Base-by-base conservation (phyloP, 2,113 vertebrate species). In the Vombatus ursinus region DNA sequence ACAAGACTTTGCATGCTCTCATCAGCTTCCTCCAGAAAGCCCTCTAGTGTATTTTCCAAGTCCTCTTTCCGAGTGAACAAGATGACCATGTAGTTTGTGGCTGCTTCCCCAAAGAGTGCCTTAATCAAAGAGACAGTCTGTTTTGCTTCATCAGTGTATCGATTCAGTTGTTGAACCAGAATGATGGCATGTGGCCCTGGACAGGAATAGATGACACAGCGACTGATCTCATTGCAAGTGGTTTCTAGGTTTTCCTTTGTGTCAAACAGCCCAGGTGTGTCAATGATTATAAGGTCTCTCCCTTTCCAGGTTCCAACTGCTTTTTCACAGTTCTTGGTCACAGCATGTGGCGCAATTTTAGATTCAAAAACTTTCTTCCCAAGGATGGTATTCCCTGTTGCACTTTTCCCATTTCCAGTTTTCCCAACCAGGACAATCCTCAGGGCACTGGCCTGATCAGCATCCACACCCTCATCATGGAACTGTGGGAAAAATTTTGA, bases 161-260 rank as follows among this genome's bases (percentile, higher is more conserved):
- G 89, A 23, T 44, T 5, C 95, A 98, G 93, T 93, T 98, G 98
- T 47, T 98, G 98, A 1, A 98, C 98, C 44, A 99, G 89, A 44
- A 99, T 98, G 53, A 99, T 97, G 5, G 97, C 98, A 52, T 99
- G 98, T 2, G 98, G 99, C 22, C 98, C 98, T 14, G 98, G 98
- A 57, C 97, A 93, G 8, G 97, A 97, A 49, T 99, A 97, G 28
- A 98, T 98, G 93, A 98, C 98, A 98, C 97, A 98, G 96, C 96
- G 98, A 84, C 96, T 98, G 92, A 99, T 94, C 95, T 99, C 99
- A 93, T 97, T 97, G 92, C 97, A 97, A 93, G 97, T 98, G 92
- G 98, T 98, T 54, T 91, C 84, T 84, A 94, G 96, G 84, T 98
- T 97, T 84, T 99, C 97, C 54, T 98, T 98, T 48, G 98, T 98